phyloP scores from a whole-genome alignment of 2,113 vertebrate species.

The Chloropsis cyanopogon region DNA sequence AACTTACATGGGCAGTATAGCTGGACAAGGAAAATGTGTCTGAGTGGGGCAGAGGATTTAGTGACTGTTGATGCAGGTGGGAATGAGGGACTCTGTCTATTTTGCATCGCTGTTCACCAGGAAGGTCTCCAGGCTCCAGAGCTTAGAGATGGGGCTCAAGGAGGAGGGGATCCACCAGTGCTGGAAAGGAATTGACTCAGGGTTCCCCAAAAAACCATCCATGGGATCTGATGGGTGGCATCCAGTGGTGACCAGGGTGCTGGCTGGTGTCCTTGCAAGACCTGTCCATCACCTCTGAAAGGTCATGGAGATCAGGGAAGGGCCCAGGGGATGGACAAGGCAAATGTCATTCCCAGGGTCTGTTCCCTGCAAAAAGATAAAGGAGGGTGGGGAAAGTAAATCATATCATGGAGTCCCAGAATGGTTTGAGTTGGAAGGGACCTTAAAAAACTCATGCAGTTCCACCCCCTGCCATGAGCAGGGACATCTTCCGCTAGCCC shows the following conservation, averaged over 20 bases:
- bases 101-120: not conserved
- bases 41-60: not conserved
- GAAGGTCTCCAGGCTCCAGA: not conserved
- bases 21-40: not conserved
- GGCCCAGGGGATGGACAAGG: not conserved
- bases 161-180: not conserved
- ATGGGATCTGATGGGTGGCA: not conserved
- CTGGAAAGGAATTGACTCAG: not conserved
- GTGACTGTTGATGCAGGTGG: not conserved
- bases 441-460: not conserved
- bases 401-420: not conserved
- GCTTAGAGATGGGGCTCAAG: not conserved
- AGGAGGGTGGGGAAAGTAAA: not conserved
- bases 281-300: not conserved
- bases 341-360: fast-evolving
- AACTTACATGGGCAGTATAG: not conserved
- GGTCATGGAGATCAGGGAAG: not conserved
- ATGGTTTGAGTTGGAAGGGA: not conserved
- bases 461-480: not conserved
- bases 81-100: not conserved
- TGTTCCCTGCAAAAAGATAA: not conserved
- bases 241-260: not conserved
- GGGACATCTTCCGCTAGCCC: fast-evolving
- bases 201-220: not conserved
- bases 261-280: not conserved